These are phyloP conservation scores for Streptopelia turtur DNA, from an alignment of 2,797 vertebrate species.

Conservation along the genomic window DNA sequence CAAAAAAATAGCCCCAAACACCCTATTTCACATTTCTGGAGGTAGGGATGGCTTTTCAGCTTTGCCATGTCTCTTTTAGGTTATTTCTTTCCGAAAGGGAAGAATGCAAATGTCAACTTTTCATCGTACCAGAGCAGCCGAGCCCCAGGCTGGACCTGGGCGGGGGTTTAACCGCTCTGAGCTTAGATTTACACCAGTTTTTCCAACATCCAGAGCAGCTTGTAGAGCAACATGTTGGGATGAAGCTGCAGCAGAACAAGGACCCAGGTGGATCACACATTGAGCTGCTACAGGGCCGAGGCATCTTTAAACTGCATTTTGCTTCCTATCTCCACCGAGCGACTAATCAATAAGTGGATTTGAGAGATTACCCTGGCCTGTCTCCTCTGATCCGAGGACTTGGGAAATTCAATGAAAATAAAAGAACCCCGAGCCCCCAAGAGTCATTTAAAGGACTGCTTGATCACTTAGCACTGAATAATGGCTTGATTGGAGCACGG, in stretches of 20 bases:
- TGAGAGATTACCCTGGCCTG: background rate
- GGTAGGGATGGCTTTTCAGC: background rate
- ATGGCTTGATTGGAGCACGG: background rate
- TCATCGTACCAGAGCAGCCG: fast-evolving
- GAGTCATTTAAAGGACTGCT: background rate
- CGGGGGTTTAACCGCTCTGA: background rate
- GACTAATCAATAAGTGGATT: background rate
- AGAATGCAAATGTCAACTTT: background rate
- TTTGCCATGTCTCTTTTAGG: background rate
- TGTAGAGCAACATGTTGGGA: background rate
- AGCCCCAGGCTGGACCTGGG: background rate
- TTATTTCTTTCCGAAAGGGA: background rate
- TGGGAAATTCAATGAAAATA: background rate
- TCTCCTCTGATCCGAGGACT: background rate
- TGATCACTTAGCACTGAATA: background rate
- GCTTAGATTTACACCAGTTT: background rate
- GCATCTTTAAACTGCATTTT: background rate
- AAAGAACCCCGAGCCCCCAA: background rate
- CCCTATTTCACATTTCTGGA: background rate
- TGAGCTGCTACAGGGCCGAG: background rate
- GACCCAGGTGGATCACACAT: background rate
- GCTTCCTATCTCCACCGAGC: background rate
- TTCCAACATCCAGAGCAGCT: background rate
- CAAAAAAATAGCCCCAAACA: background rate
- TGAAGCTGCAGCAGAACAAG: background rate